These are phyloP conservation scores for Ceratotherium simum DNA, from an alignment of 2,113 vertebrate genomes.

Conservation along the genomic window DNA sequence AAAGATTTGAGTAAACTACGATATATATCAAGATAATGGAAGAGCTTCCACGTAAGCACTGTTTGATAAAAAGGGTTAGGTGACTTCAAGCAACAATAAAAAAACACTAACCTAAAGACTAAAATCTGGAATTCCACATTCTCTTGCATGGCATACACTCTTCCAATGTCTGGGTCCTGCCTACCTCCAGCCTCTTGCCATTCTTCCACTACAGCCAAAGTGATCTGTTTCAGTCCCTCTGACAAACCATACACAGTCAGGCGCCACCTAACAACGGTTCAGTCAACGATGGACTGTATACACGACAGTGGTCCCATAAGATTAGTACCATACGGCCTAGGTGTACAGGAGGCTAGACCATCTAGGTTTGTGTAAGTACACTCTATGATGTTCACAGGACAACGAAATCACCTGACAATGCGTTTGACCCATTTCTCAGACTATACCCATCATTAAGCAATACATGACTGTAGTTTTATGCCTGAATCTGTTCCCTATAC, in stretches of 20 bases:
- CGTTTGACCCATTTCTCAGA: too few species aligned
- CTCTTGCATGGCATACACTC: background rate
- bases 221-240: accelerated
- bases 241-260: background rate
- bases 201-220: background rate
- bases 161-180: background rate
- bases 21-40: background rate
- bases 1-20: background rate
- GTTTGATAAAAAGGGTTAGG: background rate
- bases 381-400: too few species aligned
- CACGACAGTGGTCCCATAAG: too few species aligned
- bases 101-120: too few species aligned
- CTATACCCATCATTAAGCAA: too few species aligned
- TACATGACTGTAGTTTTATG: accelerated
- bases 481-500: accelerated
- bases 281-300: too few species aligned
- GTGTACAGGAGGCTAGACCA: too few species aligned
- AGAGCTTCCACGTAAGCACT: background rate
- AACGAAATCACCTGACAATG: too few species aligned
- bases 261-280: too few species aligned
- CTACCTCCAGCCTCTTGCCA: background rate
- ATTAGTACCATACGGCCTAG: too few species aligned
- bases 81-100: background rate
- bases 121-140: background rate
- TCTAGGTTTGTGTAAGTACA: too few species aligned